These are phyloP conservation scores for Hippocampus guttulatus DNA, from an alignment of 2,113 vertebrate genomes.

Conservation along the genomic window DNA sequence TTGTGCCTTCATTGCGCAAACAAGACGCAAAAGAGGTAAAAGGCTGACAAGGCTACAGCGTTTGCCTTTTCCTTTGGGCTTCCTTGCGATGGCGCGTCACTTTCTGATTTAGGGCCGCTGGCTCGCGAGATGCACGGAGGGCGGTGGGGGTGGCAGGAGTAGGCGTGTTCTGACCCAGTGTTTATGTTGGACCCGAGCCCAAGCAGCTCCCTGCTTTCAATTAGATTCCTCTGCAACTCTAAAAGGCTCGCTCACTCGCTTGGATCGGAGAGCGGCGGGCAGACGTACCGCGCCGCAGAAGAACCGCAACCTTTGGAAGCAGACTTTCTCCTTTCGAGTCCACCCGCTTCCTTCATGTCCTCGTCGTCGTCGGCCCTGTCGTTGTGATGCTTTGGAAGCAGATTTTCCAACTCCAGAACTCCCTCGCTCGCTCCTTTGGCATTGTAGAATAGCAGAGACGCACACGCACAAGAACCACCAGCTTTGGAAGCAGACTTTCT, in stretches of 20 bases:
- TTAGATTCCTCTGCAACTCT: conserved; percentile 39
- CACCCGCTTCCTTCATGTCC: too few species aligned
- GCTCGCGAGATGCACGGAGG: background rate
- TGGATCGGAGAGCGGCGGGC: background rate
- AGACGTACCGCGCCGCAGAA: background rate
- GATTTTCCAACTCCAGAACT: too few species aligned
- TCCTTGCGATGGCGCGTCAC: too few species aligned
- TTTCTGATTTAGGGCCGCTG: background rate
- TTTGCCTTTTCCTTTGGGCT: too few species aligned
- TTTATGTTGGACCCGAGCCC: conserved; percentile 70
- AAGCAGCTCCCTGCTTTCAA: conserved; percentile 60
- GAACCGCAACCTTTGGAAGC: background rate
- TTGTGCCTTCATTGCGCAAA: too few species aligned
- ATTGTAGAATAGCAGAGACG: too few species aligned
- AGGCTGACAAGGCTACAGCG: too few species aligned
- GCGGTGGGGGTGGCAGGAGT: conserved; percentile 37
- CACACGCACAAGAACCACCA: too few species aligned
- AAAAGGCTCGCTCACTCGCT: background rate
- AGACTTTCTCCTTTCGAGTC: background rate
- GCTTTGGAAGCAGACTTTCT: background rate
- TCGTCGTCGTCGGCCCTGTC: too few species aligned
- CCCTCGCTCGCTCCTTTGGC: too few species aligned
- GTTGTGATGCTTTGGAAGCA: background rate
- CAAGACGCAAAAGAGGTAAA: too few species aligned
- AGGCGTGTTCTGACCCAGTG: conserved; percentile 68